Conservation (phyloP, 2,113 vertebrate species). For the Petrocephalus zakoni region DNA sequence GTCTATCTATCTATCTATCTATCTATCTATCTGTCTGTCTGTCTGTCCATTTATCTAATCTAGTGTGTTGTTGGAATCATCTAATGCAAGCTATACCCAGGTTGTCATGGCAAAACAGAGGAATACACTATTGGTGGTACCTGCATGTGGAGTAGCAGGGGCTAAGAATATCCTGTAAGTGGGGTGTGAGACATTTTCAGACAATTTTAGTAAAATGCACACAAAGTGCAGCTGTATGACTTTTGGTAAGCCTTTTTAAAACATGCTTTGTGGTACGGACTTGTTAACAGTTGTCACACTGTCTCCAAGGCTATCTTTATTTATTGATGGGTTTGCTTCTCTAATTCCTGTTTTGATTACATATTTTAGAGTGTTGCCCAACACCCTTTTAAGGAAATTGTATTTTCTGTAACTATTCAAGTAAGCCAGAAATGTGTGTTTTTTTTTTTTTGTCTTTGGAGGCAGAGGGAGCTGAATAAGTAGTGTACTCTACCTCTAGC, state of each 20-base stretch:
- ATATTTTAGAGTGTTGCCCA: not conserved
- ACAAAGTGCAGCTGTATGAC: not conserved
- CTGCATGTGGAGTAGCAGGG: constrained; percentile 27
- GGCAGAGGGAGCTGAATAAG: not conserved
- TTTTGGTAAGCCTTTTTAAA: not conserved
- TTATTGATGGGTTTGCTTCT: not conserved
- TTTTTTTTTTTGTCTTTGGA: not conserved
- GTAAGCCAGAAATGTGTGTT: not conserved
- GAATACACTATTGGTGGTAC: constrained; percentile 13
- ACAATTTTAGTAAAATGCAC: not conserved
- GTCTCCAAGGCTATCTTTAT: not conserved
- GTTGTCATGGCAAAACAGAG: constrained; percentile 23
- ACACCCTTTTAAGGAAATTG: not conserved
- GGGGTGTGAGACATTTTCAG: not conserved
- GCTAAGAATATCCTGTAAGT: constrained; percentile 23
- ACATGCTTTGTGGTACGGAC: not conserved
- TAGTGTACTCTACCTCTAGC: constrained; percentile 8
- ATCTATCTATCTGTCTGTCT: not conserved
- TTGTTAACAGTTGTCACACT: not conserved
- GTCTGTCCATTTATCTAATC: not conserved
- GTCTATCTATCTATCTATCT: too few relatives aligned
- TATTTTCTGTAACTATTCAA: not conserved
- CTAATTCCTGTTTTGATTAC: not conserved
- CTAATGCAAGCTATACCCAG: not conserved
- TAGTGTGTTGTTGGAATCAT: not conserved